Evolutionary conservation across 2,888 invertebrate genomes (phyloP).

Genomic region (Synergus japonicus): DNA sequence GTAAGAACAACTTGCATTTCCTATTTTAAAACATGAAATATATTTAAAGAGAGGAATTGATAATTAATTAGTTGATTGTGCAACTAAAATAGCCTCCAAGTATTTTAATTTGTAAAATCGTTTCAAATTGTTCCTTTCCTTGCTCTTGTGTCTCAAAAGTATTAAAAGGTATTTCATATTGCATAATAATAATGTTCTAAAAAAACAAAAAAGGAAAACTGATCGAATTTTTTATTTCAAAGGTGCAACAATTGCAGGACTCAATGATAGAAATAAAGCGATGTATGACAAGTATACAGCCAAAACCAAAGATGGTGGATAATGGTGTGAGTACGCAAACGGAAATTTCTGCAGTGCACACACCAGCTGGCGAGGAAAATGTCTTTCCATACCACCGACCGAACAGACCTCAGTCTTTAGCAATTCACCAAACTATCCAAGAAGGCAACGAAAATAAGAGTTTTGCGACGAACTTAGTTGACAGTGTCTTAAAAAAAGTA

Average conservation of each 20-base stretch:
- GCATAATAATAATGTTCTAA: neutral
- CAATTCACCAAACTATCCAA: slow-evolving; percentile 73
- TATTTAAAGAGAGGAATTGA: neutral
- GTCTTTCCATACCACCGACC: slow-evolving; percentile 77
- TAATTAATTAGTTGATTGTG: neutral
- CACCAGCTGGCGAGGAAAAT: slow-evolving; percentile 79
- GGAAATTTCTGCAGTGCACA: slow-evolving; percentile 87
- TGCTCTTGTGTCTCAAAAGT: neutral
- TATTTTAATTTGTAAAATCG: too few species aligned
- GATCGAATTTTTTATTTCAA: slow-evolving; percentile 49
- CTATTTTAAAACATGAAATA: neutral
- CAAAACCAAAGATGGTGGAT: slow-evolving; percentile 67
- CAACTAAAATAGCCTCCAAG: too few species aligned
- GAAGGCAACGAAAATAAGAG: slow-evolving; percentile 70
- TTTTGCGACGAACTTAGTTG: slow-evolving; percentile 65
- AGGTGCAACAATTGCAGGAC: slow-evolving; percentile 89
- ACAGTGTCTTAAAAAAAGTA: slow-evolving; percentile 69
- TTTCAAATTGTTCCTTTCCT: too few species aligned
- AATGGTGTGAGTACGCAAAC: slow-evolving; percentile 86
- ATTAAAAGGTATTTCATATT: neutral
- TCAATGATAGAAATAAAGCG: slow-evolving; percentile 89
- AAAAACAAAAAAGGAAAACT: neutral
- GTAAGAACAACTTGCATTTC: slow-evolving; percentile 74
- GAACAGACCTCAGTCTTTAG: slow-evolving; percentile 70
- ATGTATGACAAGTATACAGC: slow-evolving; percentile 80